Percentiles rank a stretch among this genome's conserved stretches.
Evolutionary conservation across 2,113 vertebrate species (phyloP).

Genomic region (Leptocoma aspasia): DNA sequence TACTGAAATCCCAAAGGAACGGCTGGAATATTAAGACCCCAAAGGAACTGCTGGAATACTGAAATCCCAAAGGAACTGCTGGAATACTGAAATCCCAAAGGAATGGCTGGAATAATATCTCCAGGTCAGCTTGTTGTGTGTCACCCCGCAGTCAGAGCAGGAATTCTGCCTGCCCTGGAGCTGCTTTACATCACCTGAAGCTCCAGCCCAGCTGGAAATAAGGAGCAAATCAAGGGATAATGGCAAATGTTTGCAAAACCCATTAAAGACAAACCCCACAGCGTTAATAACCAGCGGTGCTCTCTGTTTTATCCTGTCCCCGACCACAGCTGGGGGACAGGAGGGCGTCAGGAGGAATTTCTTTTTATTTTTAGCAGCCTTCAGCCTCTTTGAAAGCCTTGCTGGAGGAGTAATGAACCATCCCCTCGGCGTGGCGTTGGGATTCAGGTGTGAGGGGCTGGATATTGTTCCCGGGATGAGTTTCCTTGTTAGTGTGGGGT

Average conservation of each 20-base stretch:
- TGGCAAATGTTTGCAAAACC: not conserved
- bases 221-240: not conserved
- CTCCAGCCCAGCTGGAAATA: not conserved
- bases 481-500: not conserved
- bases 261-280: not conserved
- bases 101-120: not conserved
- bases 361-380: not conserved
- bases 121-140: accelerated
- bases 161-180: not conserved
- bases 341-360: not conserved
- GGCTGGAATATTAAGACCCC: not conserved
- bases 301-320: not conserved
- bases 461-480: not conserved
- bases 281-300: not conserved
- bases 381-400: not conserved
- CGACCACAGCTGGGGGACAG: not conserved
- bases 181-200: not conserved
- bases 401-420: not conserved
- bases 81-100: no score
- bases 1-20: not conserved
- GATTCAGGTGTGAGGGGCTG: not conserved
- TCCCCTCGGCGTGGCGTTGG: not conserved
- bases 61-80: not conserved
- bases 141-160: accelerated
- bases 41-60: not conserved